Conservation (phyloP, 2,888 invertebrate species). For the Ischnura elegans region DNA sequence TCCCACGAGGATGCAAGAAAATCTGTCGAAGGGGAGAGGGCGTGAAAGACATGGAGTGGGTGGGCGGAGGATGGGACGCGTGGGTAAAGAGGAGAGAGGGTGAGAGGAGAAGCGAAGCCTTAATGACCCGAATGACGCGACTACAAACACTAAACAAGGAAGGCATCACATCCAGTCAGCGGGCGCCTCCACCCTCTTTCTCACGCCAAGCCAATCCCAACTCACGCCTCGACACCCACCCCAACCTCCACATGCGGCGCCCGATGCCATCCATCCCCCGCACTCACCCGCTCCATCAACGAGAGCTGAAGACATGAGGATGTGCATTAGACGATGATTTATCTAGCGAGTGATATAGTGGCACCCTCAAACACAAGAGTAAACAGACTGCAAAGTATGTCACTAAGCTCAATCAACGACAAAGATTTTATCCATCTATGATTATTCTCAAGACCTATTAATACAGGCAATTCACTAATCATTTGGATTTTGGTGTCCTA, state of each 20-base stretch:
- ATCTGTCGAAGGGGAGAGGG: not conserved
- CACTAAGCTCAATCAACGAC: no score
- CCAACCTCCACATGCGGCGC: not conserved
- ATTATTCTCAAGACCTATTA: no score
- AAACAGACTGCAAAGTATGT: no score
- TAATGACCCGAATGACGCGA: constrained; percentile 52
- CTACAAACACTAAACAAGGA: constrained; percentile 52
- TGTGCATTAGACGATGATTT: no score
- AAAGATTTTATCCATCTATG: no score
- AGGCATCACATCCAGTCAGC: not conserved
- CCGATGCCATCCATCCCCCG: not conserved
- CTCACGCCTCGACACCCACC: not conserved
- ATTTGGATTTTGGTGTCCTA: no score
- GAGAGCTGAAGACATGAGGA: no score
- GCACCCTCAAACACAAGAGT: no score
- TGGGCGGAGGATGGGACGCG: not conserved
- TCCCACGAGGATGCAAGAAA: not conserved
- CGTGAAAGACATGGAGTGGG: not conserved
- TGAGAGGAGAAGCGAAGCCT: not conserved
- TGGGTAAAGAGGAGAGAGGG: not conserved
- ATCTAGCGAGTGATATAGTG: no score
- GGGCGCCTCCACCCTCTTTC: not conserved
- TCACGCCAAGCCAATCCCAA: not conserved
- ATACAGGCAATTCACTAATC: no score
- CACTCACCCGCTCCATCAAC: not conserved